These are phyloP conservation scores for Aspiorhynchus laticeps DNA, from an alignment of 2,113 vertebrate genomes.

Conservation along the genomic window DNA sequence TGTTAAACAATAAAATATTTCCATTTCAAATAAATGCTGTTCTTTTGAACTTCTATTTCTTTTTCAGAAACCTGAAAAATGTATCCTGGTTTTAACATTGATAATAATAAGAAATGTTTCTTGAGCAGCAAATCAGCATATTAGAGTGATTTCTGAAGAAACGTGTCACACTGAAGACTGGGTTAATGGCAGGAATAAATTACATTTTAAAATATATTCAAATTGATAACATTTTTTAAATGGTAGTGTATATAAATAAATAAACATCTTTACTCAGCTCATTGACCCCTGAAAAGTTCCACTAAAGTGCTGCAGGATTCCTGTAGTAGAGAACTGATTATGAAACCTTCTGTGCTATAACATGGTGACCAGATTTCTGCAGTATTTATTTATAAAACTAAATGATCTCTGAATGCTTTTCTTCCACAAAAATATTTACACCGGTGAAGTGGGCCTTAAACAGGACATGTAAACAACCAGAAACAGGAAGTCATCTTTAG, in stretches of 20 bases:
- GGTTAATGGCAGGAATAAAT: background rate
- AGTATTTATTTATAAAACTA: too few species aligned
- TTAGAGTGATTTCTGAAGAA: background rate
- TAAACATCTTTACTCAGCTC: too few species aligned
- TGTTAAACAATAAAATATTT: background rate
- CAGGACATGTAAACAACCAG: background rate
- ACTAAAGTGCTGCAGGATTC: too few species aligned
- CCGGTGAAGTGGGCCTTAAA: background rate
- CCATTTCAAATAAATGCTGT: background rate
- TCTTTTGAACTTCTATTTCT: background rate
- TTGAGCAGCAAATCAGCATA: background rate
- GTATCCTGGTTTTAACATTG: background rate
- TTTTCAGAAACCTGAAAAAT: background rate
- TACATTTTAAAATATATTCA: too few species aligned
- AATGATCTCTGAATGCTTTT: too few species aligned
- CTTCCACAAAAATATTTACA: background rate
- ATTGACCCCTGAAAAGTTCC: too few species aligned
- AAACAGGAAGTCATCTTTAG: background rate
- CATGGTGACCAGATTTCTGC: too few species aligned
- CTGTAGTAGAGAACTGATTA: too few species aligned
- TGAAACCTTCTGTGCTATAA: too few species aligned
- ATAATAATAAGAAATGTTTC: background rate
- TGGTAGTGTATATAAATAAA: too few species aligned
- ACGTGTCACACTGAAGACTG: background rate
- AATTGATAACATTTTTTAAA: too few species aligned